Evolutionary conservation across 2,113 vertebrate species (phyloP), one percentile per base, ranked within the genome.

Genomic region (Rallus limicola): DNA sequence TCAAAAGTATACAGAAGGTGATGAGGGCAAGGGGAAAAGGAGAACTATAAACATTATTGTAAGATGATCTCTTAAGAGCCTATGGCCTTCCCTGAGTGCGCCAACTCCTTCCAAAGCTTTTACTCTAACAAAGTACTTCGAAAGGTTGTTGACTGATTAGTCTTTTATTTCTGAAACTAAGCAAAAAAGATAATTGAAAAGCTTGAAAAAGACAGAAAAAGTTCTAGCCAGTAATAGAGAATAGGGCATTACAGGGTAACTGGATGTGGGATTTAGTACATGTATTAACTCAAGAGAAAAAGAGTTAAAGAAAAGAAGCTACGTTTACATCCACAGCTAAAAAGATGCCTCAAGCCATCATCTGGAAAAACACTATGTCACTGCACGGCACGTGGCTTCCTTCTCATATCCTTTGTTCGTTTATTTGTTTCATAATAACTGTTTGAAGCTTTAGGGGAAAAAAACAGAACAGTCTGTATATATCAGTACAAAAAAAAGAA

Each of bases 401-500:
- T 92, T 79, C 65, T 79, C 94, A 88, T 71, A 83, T 31, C 74
- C 82, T 92, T 92, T 91, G 76, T 88, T 90, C 72, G 0, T 53
- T 94, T 93, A 76, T 70, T 94, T 92, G 65, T 87, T 92, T 89
- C 94, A 89, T 85, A 90, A 70, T 23, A 94, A 92, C 74, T 91
- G 65, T 64, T 78, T 78, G 76, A 90, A 88, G 56, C 42, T 71
- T 67, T 34, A 68, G 68, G 40, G 40, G 63, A 71, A 59, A 55
- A 68, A 60, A 68, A 15, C 44, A 78, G 63, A 91, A 55, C 25
- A 34, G 55, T 18, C 64, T n/a, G 71, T 48, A 48, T 42, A 14
- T 52, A 78, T 48, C 46, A 77, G 28, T 3, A 71, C 23, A 29
- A 60, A 65, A 52, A 48, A 69, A 87, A 62, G 38, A 19, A 48